A percentile compares a stretch with the other conserved stretches of the same genome.
Evolutionary conservation across 1,140 invertebrate species (phyloP).

Genomic region (Neoseiulus cucumeris): DNA sequence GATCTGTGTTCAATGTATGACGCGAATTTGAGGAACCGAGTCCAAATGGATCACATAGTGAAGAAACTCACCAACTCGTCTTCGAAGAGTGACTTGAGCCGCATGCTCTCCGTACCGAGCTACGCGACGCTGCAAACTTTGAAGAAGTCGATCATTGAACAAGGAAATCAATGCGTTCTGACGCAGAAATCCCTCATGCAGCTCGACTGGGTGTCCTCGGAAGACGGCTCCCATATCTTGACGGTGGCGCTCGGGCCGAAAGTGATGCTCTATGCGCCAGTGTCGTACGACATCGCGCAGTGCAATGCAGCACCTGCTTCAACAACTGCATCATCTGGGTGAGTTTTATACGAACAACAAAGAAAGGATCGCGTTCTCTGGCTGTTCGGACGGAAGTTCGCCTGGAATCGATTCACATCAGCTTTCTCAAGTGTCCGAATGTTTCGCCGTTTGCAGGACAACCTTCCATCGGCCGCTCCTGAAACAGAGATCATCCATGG

Average conservation of each 20-base stretch:
- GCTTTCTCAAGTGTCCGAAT: no score
- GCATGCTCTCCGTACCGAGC: constrained; percentile 62
- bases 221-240: constrained; percentile 92
- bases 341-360: background rate
- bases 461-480: constrained; percentile 42
- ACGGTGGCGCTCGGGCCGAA: constrained; percentile 90
- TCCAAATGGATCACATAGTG: constrained; percentile 27
- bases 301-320: constrained; percentile 2
- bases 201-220: constrained; percentile 95
- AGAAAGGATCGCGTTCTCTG: no score
- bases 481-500: constrained; percentile 62
- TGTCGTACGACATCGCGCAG: constrained; percentile 14
- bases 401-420: no score
- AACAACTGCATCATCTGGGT: background rate
- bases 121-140: constrained; percentile 76
- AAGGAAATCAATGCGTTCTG: constrained; percentile 65
- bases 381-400: no score
- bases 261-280: constrained; percentile 22
- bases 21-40: constrained; percentile 43
- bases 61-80: constrained; percentile 40
- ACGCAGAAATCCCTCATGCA: constrained; percentile 52
- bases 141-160: constrained; percentile 66
- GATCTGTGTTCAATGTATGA: constrained; percentile 61
- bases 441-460: constrained; percentile 25
- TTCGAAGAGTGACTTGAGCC: constrained; percentile 11